Percentiles rank a stretch among this genome's conserved stretches.
phyloP scores from a whole-genome alignment of 2,113 vertebrate genomes.

The Irena cyanogastra region DNA sequence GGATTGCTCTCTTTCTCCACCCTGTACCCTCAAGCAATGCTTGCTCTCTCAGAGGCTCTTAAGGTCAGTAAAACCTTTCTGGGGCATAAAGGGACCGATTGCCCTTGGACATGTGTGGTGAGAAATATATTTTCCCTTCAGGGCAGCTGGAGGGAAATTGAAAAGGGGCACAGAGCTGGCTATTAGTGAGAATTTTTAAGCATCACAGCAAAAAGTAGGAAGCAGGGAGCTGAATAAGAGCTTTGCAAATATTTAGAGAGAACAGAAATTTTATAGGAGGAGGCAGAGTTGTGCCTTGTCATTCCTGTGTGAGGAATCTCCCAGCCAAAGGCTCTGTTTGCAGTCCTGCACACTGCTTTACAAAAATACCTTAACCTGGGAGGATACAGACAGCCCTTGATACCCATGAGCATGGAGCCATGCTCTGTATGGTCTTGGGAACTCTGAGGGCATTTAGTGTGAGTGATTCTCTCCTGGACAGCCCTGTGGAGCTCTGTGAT shows the following conservation, averaged over 20 bases:
- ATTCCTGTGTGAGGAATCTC: neutral
- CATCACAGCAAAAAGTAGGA: neutral
- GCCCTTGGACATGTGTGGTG: neutral
- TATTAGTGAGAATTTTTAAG: neutral
- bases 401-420: neutral
- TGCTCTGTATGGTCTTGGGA: neutral
- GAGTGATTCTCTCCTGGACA: neutral
- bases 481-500: neutral
- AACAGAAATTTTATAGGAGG: neutral
- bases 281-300: neutral
- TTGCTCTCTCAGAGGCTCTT: neutral
- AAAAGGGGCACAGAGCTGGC: neutral
- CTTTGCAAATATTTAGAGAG: neutral
- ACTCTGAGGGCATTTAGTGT: neutral
- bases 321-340: neutral
- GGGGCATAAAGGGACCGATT: neutral
- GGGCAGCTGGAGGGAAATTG: neutral
- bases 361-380: neutral
- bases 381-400: neutral
- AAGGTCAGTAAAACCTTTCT: slow-evolving; percentile 56
- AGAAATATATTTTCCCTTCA: neutral
- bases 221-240: neutral
- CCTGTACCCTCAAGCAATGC: neutral
- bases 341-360: neutral
- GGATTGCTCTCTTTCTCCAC: neutral